These are phyloP conservation scores for Oceanites oceanicus DNA, from an alignment of 2,113 vertebrate genomes.

Conservation along the genomic window DNA sequence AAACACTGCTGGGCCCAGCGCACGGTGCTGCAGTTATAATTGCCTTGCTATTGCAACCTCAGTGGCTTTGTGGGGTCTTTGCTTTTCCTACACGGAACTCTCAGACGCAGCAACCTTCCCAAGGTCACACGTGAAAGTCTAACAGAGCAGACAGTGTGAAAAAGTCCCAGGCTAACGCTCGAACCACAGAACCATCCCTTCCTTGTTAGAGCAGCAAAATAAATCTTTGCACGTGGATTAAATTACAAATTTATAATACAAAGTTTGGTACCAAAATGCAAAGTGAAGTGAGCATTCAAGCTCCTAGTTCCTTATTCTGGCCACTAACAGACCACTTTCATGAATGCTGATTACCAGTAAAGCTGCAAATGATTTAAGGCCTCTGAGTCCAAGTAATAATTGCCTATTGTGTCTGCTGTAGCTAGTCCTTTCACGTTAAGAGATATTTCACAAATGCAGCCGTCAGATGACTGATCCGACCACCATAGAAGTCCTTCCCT, in stretches of 20 bases:
- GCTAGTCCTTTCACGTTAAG: slow-evolving; percentile 36
- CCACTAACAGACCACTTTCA: not conserved
- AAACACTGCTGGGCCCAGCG: not conserved
- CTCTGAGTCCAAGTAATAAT: slow-evolving; percentile 46
- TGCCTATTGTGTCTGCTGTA: slow-evolving; percentile 57
- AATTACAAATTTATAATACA: not conserved
- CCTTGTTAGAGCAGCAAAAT: slow-evolving; percentile 1
- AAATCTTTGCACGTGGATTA: not conserved
- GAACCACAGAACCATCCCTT: slow-evolving; percentile 5
- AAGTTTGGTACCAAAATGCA: slow-evolving; percentile 27
- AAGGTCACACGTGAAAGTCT: slow-evolving; percentile 43
- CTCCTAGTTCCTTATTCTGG: not conserved
- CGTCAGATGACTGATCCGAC: slow-evolving; percentile 47
- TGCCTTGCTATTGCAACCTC: not conserved
- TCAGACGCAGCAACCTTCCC: slow-evolving; percentile 22
- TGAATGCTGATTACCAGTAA: slow-evolving; percentile 38
- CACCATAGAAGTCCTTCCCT: slow-evolving; percentile 19
- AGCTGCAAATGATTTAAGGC: slow-evolving; percentile 50
- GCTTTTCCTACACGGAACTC: not conserved
- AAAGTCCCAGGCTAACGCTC: slow-evolving; percentile 12
- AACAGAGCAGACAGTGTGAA: not conserved
- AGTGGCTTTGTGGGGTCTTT: not conserved
- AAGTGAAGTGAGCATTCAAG: not conserved
- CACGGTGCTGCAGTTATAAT: not conserved
- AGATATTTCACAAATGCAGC: slow-evolving; percentile 46